Evolutionary conservation across 2,113 vertebrate genomes (phyloP).

Genomic region (Solea solea): DNA sequence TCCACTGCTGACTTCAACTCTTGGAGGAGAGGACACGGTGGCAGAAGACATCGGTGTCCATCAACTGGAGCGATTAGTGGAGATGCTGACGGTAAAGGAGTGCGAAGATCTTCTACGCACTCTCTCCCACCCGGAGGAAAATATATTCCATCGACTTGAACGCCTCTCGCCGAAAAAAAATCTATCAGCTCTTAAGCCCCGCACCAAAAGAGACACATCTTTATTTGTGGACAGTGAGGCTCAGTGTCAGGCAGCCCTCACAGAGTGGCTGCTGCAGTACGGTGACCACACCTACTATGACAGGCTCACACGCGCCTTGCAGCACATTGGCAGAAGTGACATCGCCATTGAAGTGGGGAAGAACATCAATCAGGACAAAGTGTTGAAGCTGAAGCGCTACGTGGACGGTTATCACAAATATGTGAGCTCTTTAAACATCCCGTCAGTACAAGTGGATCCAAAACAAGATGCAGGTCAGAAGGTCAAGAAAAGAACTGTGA

Average conservation of each 20-base stretch:
- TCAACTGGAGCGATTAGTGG: too few relatives aligned
- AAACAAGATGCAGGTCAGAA: conserved; percentile 1
- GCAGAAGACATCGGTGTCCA: too few relatives aligned
- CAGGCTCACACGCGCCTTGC: background rate
- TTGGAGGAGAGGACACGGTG: too few relatives aligned
- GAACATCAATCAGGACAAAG: conserved; percentile 83
- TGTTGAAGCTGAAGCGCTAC: conserved; percentile 65
- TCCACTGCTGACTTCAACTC: too few relatives aligned
- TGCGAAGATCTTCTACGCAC: too few relatives aligned
- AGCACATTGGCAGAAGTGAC: too few relatives aligned
- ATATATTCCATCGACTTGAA: too few relatives aligned
- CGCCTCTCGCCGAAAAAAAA: too few relatives aligned
- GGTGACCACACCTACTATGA: background rate
- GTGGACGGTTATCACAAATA: conserved; percentile 69
- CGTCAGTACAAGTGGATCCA: background rate
- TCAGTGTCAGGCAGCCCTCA: background rate
- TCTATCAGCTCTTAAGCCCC: too few relatives aligned
- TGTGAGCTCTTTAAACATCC: conserved; percentile 26
- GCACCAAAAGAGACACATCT: too few relatives aligned
- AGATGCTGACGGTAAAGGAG: too few relatives aligned
- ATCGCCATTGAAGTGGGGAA: conserved; percentile 70
- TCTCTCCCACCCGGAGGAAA: too few relatives aligned
- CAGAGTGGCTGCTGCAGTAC: background rate
- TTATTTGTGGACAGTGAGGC: background rate
- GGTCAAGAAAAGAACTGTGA: conserved; percentile 51